Evolutionary conservation across 2,888 invertebrate species (phyloP), one percentile per base, ranked within the genome.

Genomic region (Ichneumon xanthorius): DNA sequence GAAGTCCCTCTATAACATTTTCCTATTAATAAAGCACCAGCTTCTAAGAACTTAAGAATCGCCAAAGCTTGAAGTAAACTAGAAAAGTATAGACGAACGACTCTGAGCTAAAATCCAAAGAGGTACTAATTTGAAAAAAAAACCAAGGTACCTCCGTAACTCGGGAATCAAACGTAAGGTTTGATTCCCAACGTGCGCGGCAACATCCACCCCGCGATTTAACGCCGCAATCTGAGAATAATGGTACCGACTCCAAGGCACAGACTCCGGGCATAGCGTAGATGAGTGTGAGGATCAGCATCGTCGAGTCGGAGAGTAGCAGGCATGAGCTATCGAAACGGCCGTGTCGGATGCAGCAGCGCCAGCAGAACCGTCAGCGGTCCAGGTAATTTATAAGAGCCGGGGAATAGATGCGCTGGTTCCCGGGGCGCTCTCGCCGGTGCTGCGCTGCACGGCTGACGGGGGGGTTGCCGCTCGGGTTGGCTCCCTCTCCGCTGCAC

Each of bases 301-400:
- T 50, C 70, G 58, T n/a, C n/a, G 26, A n/a, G 33, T 40, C 55
- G 30, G 53, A 22, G 14, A 55, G 45, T 4, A 30, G 14, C 11
- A n/a, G 9, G 40, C 33, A 55, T 76, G 61, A 77, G 61, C 73
- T 77, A 84, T 78, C 72, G 80, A 68, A 77, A 80, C 48, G 72
- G 33, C 61, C 67, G 55, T 48, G 72, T 58, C 76, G 58, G 75
- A 65, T 75, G 80, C 65, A 84, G 82, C 50, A 72, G 58, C 73
- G 58, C 40, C 30, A 55, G 50, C 65, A 67, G 65, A 33, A 77
- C 67, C 67, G 37, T 87, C 85, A 86, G 85, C 87, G 88, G 87
- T 89, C 87, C 87, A 88, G 88, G 90, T 92, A 93, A 93, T 93
- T 93, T 93, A 92, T 91, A 92, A 92, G 91, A 91, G 90, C 88